Evolutionary conservation across 2,113 vertebrate genomes (phyloP).

Genomic region (Macrotis lagotis): DNA sequence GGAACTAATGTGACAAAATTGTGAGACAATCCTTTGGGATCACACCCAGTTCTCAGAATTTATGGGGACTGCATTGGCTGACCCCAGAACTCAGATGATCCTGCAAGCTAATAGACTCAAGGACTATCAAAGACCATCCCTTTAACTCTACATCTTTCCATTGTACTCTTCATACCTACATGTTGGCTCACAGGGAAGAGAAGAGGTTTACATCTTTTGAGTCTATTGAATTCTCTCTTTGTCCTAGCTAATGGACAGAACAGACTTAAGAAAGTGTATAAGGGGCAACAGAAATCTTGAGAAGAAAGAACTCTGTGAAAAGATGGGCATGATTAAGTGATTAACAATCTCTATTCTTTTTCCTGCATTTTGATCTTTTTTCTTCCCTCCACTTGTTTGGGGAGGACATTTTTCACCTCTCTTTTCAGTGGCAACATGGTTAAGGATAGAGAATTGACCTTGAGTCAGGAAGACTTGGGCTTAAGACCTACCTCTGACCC

Average conservation of each 20-base stretch:
- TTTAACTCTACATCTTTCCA: neutral
- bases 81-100: neutral
- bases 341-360: no score
- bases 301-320: no score
- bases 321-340: no score
- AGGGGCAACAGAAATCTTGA: no score
- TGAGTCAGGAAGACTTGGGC: neutral
- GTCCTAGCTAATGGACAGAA: neutral
- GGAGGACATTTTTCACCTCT: no score
- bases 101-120: rapidly evolving
- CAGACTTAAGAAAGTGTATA: no score
- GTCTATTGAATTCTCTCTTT: neutral
- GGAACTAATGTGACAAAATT: neutral
- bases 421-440: neutral
- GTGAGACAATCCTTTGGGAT: neutral
- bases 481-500: neutral
- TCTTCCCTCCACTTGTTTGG: no score
- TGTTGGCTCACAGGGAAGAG: neutral
- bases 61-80: neutral
- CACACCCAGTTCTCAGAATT: neutral
- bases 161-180: neutral
- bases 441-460: neutral
- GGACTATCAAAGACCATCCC: neutral
- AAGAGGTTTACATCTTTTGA: neutral
- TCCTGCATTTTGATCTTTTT: no score